A percentile compares a stretch with the other conserved stretches of the same genome.
Conservation (phyloP, 1,140 invertebrate genomes). For the Hyles vespertilio region DNA sequence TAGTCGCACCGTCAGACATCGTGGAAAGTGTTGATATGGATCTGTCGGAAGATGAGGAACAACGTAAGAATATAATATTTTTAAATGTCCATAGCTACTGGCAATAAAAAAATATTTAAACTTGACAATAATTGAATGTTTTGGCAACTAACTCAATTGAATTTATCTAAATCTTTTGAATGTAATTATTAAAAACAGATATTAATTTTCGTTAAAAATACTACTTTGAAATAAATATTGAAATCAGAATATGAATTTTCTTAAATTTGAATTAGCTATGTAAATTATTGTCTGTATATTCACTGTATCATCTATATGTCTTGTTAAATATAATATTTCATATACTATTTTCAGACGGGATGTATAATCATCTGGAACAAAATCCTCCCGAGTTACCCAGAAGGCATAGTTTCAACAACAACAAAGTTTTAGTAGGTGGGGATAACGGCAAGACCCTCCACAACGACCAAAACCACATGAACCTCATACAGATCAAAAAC, state of each 20-base stretch:
- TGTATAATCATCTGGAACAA: constrained; percentile 35
- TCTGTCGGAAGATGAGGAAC: constrained; percentile 69
- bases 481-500: constrained; percentile 45
- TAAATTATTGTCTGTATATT: too few species aligned
- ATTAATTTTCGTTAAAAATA: too few species aligned
- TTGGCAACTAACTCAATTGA: too few species aligned
- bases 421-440: constrained; percentile 65
- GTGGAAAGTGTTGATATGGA: constrained; percentile 75
- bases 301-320: too few species aligned
- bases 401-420: constrained; percentile 60
- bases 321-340: neutral
- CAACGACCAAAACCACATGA: constrained; percentile 34
- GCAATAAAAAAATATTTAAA: too few species aligned
- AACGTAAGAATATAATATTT: constrained; percentile 40
- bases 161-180: too few species aligned
- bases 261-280: too few species aligned
- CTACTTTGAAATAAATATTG: too few species aligned
- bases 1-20: constrained; percentile 51
- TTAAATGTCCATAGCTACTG: too few species aligned
- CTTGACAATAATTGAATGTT: too few species aligned
- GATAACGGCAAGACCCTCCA: constrained; percentile 42
- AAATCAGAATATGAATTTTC: too few species aligned
- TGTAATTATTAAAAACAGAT: too few species aligned
- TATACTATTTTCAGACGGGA: constrained; percentile 39
- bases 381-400: constrained; percentile 28